A percentile compares a stretch with the other conserved stretches of the same genome.
phyloP scores from a whole-genome alignment of 2,113 vertebrate species.

The Gulo gulo region DNA sequence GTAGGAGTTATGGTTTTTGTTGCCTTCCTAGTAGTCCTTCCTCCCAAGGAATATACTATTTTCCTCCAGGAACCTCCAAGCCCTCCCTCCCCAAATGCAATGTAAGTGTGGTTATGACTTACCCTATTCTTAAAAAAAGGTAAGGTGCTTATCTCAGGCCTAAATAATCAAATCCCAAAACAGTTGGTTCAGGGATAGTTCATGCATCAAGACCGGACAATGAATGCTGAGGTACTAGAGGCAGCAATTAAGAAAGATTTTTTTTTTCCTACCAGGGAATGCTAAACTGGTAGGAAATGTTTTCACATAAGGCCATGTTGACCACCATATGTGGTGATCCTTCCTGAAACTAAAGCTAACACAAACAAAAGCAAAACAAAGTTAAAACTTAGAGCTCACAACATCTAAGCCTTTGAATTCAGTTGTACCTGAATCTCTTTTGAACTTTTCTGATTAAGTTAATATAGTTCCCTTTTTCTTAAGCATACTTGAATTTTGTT shows the following conservation, averaged over 20 bases:
- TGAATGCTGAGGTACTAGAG: no score
- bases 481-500: not conserved
- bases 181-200: not conserved
- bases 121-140: not conserved
- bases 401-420: not conserved
- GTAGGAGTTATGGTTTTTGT: not conserved
- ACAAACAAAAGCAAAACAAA: not conserved
- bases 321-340: not conserved
- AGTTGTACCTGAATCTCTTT: not conserved
- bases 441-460: not conserved
- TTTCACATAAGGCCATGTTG: not conserved
- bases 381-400: not conserved
- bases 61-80: not conserved
- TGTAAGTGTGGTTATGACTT: fast-evolving
- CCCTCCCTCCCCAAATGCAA: not conserved
- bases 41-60: not conserved
- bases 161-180: not conserved
- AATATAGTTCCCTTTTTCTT: not conserved
- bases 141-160: not conserved
- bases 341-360: not conserved
- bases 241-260: not conserved
- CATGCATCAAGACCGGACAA: not conserved
- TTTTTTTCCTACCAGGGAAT: not conserved
- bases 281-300: not conserved
- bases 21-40: not conserved